A percentile compares a stretch with the other conserved stretches of the same genome.
These are phyloP conservation scores for Anguilla rostrata DNA, from an alignment of 2,113 vertebrate species.

Conservation along the genomic window DNA sequence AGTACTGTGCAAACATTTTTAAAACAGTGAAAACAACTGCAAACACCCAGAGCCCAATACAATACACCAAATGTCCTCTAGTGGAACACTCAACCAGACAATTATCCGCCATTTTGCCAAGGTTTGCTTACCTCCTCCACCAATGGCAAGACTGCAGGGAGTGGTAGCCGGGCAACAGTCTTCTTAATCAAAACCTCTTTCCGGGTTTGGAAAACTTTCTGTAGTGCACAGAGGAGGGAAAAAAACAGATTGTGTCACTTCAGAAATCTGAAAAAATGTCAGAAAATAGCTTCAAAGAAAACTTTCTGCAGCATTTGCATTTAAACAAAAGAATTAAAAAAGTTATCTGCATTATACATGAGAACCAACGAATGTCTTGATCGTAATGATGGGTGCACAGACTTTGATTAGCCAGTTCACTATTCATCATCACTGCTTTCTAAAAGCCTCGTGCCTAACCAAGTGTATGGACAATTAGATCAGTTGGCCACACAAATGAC, in stretches of 20 bases:
- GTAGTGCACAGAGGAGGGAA: slow-evolving; percentile 39
- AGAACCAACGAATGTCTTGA: neutral
- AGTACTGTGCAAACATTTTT: no score
- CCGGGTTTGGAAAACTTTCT: slow-evolving; percentile 93
- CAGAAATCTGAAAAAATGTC: neutral
- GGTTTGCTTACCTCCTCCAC: slow-evolving; percentile 80
- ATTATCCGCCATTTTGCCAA: neutral
- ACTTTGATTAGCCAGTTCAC: neutral
- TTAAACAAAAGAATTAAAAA: neutral
- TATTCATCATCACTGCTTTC: neutral
- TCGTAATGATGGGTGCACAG: neutral
- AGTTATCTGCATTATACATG: no score
- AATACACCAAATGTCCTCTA: no score
- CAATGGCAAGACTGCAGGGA: slow-evolving; percentile 86
- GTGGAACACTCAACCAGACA: neutral
- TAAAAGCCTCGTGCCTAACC: no score
- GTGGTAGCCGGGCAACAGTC: slow-evolving; percentile 87
- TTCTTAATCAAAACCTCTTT: slow-evolving; percentile 86
- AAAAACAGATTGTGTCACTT: neutral
- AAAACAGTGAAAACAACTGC: no score
- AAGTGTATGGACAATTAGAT: no score
- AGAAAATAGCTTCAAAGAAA: neutral
- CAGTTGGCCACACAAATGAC: no score
- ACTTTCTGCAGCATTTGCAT: neutral
- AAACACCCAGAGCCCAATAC: no score